Base-by-base conservation (phyloP, 2,888 invertebrate species). In the Ophraella communa region DNA sequence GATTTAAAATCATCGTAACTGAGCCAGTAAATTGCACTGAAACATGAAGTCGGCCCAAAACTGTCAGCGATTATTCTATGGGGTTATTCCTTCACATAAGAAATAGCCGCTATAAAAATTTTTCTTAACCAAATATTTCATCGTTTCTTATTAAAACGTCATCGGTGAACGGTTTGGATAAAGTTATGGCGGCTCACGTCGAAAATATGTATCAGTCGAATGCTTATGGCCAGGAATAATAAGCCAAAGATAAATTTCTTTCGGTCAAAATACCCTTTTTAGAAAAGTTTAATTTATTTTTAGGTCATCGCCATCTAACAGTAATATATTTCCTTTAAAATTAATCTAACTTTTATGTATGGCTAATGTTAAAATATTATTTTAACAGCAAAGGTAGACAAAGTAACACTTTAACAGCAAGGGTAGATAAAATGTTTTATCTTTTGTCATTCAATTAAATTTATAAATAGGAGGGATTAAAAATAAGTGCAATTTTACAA, bases 41-140 rank as follows among this genome's bases (percentile, higher is more conserved):
- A 51, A 51, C 49, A 51, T 27, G 49, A 51, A 51, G 23, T 17
- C 8, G 23, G 49, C 17, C 20, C 20, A 14, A 51, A 51, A 27
- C 10, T 51, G 24, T 51, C 49, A 51, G 27, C 49, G 7, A 51
- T 20, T 14, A 8, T 17, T 24, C 14, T 27, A 20, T 20, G 21
- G 20, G 5, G 7, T 47, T 47, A 21, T 21, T n/a, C n/a, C n/a
- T n/a, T n/a, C n/a, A n/a, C 21, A 21, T 45, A 21, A 20, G 21
- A 10, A 42, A 21, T 2, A 39, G 8, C 14, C 17, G 14, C 39
- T 39, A 39, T 39, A 39, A 39, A n/a, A 39, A 5, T 39, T 39
- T 39, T 39, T 17, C n/a, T n/a, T 7, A 39, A 5, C 39, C 3
- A 8, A 39, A 39, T 39, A 17, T 39, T 33, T 8, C n/a, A 11